These are phyloP conservation scores for Buceros bicornis DNA, from an alignment of 2,797 vertebrate genomes.

Conservation along the genomic window DNA sequence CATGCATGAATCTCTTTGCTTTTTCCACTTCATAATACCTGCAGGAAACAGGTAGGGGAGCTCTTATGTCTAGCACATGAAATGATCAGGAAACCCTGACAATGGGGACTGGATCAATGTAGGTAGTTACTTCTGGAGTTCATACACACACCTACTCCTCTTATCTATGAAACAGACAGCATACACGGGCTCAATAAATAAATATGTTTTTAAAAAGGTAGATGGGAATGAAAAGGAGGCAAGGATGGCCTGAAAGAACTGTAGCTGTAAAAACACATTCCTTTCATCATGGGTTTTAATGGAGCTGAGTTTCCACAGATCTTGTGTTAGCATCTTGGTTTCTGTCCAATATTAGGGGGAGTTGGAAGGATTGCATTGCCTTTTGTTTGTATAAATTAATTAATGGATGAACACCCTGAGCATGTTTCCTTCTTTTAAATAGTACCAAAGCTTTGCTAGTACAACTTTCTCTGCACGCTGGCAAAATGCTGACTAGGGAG, in stretches of 20 bases:
- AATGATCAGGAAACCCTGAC: neutral
- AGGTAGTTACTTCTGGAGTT: neutral
- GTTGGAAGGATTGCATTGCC: neutral
- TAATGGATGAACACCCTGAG: constrained; percentile 1
- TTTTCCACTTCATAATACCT: neutral
- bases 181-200: constrained; percentile 17
- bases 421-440: constrained; percentile 47
- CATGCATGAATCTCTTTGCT: neutral
- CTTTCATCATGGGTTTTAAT: neutral
- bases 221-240: neutral
- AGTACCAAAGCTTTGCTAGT: constrained; percentile 9
- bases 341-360: neutral
- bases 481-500: constrained; percentile 62
- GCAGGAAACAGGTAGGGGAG: constrained; percentile 24
- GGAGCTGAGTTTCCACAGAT: neutral
- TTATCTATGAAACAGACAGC: constrained; percentile 34
- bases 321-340: neutral
- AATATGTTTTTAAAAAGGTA: neutral
- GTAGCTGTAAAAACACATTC: neutral
- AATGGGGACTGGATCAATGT: neutral
- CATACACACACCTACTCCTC: neutral
- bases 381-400: constrained; percentile 37
- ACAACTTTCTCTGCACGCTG: neutral
- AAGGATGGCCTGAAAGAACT: neutral
- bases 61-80: neutral